Percentiles rank a stretch among this genome's conserved stretches.
These are phyloP conservation scores for Holacanthella duospinosa DNA, from an alignment of 2,888 invertebrate species.

Conservation along the genomic window DNA sequence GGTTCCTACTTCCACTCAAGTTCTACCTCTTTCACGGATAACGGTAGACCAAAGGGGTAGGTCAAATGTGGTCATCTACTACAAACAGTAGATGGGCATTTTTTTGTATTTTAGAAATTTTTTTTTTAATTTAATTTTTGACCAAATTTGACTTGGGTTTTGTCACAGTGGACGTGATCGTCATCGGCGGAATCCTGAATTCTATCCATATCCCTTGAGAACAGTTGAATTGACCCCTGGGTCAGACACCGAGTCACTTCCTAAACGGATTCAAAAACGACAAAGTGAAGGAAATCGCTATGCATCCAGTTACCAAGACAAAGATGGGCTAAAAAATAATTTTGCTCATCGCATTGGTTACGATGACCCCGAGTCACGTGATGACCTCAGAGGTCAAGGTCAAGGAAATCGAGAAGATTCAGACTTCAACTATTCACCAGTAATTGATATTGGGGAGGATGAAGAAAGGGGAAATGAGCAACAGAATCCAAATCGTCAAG, in stretches of 20 bases:
- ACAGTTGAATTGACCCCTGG: not conserved
- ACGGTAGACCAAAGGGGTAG: conserved; percentile 31
- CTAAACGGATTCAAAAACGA: conserved; percentile 26
- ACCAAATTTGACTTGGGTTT: not conserved
- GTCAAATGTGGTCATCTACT: not conserved
- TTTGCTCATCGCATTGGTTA: not conserved
- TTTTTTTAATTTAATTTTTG: not conserved
- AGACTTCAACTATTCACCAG: not conserved
- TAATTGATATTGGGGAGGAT: not conserved
- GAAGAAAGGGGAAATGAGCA: not conserved
- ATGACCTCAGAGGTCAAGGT: too few relatives aligned
- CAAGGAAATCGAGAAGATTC: not conserved
- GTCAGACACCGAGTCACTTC: conserved; percentile 17
- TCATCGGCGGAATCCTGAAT: conserved; percentile 3
- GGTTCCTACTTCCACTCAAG: conserved; percentile 38
- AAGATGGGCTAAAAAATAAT: not conserved
- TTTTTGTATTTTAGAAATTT: too few relatives aligned
- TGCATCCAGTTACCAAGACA: not conserved
- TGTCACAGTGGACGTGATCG: not conserved
- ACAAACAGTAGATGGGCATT: not conserved
- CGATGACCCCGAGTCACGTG: not conserved
- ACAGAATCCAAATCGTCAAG: not conserved
- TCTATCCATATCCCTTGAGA: too few relatives aligned
- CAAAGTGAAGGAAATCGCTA: conserved; percentile 18
- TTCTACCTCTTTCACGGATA: conserved; percentile 33